phyloP scores from a whole-genome alignment of 2,797 vertebrate genomes.

The Austrolebias charrua region DNA sequence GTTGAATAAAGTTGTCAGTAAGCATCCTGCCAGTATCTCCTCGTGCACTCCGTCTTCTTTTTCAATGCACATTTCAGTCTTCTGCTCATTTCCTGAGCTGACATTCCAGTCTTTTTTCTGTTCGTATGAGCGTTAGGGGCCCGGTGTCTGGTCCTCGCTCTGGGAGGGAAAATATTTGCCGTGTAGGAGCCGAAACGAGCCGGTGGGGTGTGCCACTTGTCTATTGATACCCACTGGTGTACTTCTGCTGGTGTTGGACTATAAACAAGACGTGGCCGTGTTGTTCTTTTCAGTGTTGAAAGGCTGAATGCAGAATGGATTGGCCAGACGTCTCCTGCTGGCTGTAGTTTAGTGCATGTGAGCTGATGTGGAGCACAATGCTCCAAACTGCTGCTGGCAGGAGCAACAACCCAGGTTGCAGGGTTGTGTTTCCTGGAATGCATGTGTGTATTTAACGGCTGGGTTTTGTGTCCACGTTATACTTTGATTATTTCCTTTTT shows the following conservation, averaged over 20 bases:
- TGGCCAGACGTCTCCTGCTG: slow-evolving; percentile 68
- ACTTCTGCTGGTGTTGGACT: slow-evolving; percentile 67
- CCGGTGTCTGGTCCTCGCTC: slow-evolving; percentile 69
- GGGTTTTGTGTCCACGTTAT: slow-evolving; percentile 25
- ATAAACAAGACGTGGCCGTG: slow-evolving; percentile 55
- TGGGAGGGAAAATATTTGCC: slow-evolving; percentile 71
- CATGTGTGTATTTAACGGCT: slow-evolving; percentile 40
- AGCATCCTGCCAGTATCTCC: neutral
- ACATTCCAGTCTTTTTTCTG: slow-evolving; percentile 61
- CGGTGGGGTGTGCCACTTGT: slow-evolving; percentile 69
- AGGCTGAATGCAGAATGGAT: slow-evolving; percentile 62
- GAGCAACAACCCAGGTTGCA: slow-evolving; percentile 29
- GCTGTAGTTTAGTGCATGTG: slow-evolving; percentile 68
- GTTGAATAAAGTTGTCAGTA: slow-evolving; percentile 17
- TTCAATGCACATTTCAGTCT: neutral
- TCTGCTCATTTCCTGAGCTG: slow-evolving; percentile 34
- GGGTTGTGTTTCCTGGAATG: slow-evolving; percentile 46
- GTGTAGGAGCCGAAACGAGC: slow-evolving; percentile 43
- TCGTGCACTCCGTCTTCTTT: no score
- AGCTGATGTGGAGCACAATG: slow-evolving; percentile 18
- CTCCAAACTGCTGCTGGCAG: slow-evolving; percentile 54
- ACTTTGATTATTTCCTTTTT: slow-evolving; percentile 57
- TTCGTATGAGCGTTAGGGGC: slow-evolving; percentile 58
- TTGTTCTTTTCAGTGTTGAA: slow-evolving; percentile 36
- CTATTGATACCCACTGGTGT: slow-evolving; percentile 63